Percentiles rank a stretch among this genome's conserved stretches.
phyloP scores from a whole-genome alignment of 2,797 vertebrate species.

The Manis pentadactyla region DNA sequence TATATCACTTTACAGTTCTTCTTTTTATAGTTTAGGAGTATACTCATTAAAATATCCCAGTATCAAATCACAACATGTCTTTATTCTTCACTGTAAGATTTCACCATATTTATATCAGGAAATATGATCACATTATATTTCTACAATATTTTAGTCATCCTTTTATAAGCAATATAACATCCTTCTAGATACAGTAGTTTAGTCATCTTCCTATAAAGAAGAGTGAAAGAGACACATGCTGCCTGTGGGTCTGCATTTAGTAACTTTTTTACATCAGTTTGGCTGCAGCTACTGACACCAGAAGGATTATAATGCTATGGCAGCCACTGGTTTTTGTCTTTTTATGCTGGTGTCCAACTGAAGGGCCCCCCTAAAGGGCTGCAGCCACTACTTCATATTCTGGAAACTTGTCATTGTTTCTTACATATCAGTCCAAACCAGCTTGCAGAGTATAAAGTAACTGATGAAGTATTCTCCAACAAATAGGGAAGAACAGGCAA shows the following conservation, averaged over 20 bases:
- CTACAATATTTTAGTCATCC: background rate
- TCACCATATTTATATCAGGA: background rate
- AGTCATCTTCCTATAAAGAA: background rate
- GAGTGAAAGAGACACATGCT: background rate
- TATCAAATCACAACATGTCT: constrained; percentile 32
- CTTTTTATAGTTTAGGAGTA: background rate
- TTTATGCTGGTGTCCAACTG: background rate
- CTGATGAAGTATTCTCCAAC: background rate
- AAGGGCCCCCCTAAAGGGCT: background rate
- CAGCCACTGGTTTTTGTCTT: background rate
- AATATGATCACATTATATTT: constrained; percentile 16
- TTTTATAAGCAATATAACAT: background rate
- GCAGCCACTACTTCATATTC: background rate
- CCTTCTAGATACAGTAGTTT: background rate
- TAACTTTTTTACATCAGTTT: background rate
- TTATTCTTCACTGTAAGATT: background rate
- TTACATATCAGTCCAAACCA: background rate
- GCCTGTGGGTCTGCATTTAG: background rate
- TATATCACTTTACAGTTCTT: background rate
- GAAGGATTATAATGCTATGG: background rate
- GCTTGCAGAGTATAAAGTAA: background rate
- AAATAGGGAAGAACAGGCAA: background rate
- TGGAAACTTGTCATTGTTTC: background rate
- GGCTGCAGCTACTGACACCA: background rate
- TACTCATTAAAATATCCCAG: constrained; percentile 10